Base-by-base conservation (phyloP, 2,888 invertebrate species). In the Trichacis sp. region DNA sequence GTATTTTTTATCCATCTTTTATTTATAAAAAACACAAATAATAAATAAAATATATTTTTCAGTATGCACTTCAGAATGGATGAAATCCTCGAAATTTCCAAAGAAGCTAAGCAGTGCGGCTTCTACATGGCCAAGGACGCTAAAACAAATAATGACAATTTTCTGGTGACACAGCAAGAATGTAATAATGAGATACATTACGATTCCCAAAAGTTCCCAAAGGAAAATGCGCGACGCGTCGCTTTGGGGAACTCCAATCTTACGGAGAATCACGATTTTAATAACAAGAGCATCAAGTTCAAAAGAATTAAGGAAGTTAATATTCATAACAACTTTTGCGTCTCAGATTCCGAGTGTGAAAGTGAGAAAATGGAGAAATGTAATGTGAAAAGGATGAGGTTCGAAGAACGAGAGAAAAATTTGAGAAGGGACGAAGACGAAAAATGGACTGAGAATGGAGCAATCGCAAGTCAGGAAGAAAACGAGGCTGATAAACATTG, bases 91-190 rank as follows among this genome's bases (percentile, higher is more conserved):
- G 0, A 74, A 77, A 61, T 45, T 77, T 74, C 82, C 1, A 81
- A 80, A 59, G 79, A 75, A 51, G 73, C 70, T 30, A 72, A 77
- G 18, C 75, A 76, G 42, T 74, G 79, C 63, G 79, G 77, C 17
- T 74, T 88, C 24, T 86, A 88, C 61, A 86, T 88, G 64, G 79
- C 86, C 33, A 88, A 89, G 77, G 36, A 88, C 64, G 87, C 88
- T 0, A 89, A 88, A 78, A 88, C 88, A 1, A 86, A 88, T 38
- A 89, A 88, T 72, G 87, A 88, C 0, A 89, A 89, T 77, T 88
- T 89, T 30, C 76, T 85, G 14, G 85, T 84, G 1, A 81, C 80
- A 0, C 79, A 80, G 36, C 77, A 78, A 54, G 82, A 82, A 45
- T 80, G 85, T 49, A 87, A 87, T 64, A 87, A 87, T 51, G 84